These are phyloP conservation scores for Chlamydotis undulata DNA, from an alignment of 2,113 vertebrate species.

Conservation along the genomic window DNA sequence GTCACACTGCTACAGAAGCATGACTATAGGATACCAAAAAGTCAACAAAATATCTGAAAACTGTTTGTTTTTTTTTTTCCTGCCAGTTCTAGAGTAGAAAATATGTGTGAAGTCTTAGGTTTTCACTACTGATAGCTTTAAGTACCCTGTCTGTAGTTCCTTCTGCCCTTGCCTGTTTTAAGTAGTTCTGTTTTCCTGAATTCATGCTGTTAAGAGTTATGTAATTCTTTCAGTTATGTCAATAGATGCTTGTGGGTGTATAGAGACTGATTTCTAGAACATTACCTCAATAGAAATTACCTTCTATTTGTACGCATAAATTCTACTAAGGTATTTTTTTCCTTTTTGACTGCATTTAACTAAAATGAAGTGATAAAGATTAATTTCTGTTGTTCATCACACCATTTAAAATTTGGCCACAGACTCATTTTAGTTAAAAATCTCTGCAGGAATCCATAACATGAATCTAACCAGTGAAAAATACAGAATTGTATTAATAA, in stretches of 20 bases:
- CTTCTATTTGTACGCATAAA: not conserved
- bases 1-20: not conserved
- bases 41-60: not conserved
- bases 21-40: not conserved
- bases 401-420: not conserved
- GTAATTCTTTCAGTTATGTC: slow-evolving; percentile 28
- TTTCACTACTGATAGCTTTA: not conserved
- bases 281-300: not conserved
- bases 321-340: not conserved
- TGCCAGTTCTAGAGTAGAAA: not conserved
- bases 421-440: not conserved
- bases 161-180: not conserved
- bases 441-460: not conserved
- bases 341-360: not conserved
- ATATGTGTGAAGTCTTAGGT: not conserved
- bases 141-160: not conserved
- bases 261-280: not conserved
- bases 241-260: slow-evolving; percentile 9
- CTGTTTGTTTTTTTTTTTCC: not conserved
- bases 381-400: not conserved
- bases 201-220: not conserved
- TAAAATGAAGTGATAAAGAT: not conserved
- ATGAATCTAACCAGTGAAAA: not conserved
- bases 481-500: not conserved
- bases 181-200: slow-evolving; percentile 1